Evolutionary conservation across 2,888 invertebrate species (phyloP).

Genomic region (Standfussiana lucernea): DNA sequence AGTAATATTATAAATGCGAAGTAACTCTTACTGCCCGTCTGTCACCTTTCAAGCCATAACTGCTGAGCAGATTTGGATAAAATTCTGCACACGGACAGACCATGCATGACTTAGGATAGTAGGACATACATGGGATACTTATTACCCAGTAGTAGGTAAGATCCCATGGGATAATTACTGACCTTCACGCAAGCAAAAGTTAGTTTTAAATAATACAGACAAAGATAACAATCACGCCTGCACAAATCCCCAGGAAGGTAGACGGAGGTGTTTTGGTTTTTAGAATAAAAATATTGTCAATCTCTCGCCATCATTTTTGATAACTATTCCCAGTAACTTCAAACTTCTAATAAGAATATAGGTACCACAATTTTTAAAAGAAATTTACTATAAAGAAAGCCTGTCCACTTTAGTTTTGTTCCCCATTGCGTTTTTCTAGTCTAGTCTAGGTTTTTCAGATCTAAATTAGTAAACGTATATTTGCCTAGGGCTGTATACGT

Average conservation of each 20-base stretch:
- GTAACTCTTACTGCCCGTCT: neutral
- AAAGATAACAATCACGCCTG: neutral
- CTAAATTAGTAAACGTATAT: slow-evolving; percentile 40
- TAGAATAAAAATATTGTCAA: neutral
- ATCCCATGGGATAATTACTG: neutral
- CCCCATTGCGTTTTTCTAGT: slow-evolving; percentile 27
- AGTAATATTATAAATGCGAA: neutral
- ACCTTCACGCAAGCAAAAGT: neutral
- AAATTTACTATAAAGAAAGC: neutral
- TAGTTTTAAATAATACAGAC: neutral
- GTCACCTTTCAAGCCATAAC: neutral
- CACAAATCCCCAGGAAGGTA: neutral
- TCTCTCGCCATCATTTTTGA: neutral
- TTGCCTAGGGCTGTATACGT: slow-evolving; percentile 26
- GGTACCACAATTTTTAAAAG: slow-evolving; percentile 20
- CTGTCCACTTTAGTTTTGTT: slow-evolving; percentile 18
- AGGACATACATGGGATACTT: neutral
- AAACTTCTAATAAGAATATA: neutral
- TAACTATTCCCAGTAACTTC: too few relatives aligned
- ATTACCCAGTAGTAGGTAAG: neutral
- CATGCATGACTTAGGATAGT: neutral
- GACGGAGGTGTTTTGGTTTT: neutral
- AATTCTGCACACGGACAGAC: neutral
- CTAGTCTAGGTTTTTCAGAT: slow-evolving; percentile 40
- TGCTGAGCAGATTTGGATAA: neutral